Percentiles rank a stretch among this genome's conserved stretches.
phyloP scores from a whole-genome alignment of 2,113 vertebrate genomes.

The Oplegnathus fasciatus region DNA sequence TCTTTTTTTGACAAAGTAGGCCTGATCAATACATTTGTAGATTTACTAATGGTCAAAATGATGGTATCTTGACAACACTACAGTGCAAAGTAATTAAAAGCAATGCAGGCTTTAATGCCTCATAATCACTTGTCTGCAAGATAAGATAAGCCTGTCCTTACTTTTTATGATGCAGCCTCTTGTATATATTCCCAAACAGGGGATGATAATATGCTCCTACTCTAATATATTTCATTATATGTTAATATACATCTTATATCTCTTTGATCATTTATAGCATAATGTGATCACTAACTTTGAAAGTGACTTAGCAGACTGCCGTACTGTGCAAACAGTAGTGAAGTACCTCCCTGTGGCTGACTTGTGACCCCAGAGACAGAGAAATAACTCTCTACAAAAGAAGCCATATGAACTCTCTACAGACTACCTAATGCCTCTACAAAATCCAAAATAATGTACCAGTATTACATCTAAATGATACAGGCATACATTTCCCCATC shows the following conservation, averaged over 20 bases:
- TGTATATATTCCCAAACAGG: constrained; percentile 34
- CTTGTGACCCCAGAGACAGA: background rate
- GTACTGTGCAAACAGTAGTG: constrained; percentile 36
- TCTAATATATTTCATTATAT: constrained; percentile 15
- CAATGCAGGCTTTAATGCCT: constrained; percentile 10
- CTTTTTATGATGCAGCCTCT: constrained; percentile 19
- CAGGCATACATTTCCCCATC: background rate
- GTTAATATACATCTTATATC: constrained; percentile 35
- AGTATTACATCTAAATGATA: constrained; percentile 6
- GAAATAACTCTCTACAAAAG: background rate
- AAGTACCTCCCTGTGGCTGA: constrained; percentile 27
- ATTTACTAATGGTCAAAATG: background rate
- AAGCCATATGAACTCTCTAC: background rate
- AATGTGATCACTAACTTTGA: constrained; percentile 39
- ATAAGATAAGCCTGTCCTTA: constrained; percentile 20
- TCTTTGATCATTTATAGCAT: constrained; percentile 63
- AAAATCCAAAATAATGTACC: background rate
- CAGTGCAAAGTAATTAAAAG: constrained; percentile 28
- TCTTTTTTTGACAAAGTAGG: background rate
- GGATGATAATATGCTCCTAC: constrained; percentile 29
- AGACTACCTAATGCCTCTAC: background rate
- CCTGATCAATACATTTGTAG: background rate
- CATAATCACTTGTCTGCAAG: background rate
- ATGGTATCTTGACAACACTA: constrained; percentile 33
- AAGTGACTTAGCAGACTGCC: constrained; percentile 53